Conservation (phyloP, 1,140 invertebrate species). For the Lepidurus couesii region DNA sequence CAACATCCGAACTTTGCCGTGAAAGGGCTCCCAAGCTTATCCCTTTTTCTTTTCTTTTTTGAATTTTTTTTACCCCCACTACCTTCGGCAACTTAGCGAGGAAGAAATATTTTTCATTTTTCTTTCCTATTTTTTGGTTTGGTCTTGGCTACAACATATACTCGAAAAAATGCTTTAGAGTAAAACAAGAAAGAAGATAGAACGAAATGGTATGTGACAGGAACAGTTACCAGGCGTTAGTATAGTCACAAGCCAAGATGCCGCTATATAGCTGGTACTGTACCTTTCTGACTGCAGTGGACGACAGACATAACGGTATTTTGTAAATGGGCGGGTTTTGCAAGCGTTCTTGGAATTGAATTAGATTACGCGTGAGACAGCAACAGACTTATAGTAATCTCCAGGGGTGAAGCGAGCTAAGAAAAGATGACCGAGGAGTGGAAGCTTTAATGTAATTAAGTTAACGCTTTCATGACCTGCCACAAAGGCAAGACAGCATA, state of each 20-base stretch:
- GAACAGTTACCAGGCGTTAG: not conserved
- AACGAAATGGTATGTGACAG: not conserved
- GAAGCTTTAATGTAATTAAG: not conserved
- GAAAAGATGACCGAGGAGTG: not conserved
- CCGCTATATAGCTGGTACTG: no score
- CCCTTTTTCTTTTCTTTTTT: not conserved
- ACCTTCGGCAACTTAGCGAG: not conserved
- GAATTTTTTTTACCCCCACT: not conserved
- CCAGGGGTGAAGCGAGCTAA: not conserved
- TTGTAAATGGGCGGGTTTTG: not conserved
- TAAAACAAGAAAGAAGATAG: not conserved
- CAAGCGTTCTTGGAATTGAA: not conserved
- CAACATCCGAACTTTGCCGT: not conserved
- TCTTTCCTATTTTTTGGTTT: not conserved
- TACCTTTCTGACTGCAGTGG: not conserved
- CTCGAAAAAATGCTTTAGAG: not conserved
- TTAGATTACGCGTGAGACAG: conserved; percentile 9
- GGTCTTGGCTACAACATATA: not conserved
- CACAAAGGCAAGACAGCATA: no score
- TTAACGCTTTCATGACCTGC: not conserved
- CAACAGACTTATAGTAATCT: not conserved
- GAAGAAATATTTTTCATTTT: not conserved
- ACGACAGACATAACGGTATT: not conserved
- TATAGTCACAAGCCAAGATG: not conserved
- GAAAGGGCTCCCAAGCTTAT: not conserved